phyloP scores from a whole-genome alignment of 2,888 invertebrate species.

The Eremobia ochroleuca region DNA sequence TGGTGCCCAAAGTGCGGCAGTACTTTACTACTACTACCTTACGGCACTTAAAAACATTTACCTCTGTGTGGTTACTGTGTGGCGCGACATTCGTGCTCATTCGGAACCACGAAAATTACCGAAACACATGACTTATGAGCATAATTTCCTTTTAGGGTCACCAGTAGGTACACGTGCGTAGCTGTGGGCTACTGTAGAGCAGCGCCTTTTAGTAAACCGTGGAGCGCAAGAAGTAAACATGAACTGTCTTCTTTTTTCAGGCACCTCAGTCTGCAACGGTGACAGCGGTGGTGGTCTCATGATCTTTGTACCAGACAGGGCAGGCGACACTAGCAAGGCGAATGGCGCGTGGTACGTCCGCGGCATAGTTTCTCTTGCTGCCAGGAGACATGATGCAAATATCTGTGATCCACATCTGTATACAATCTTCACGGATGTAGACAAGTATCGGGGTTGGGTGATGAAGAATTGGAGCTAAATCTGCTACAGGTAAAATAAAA shows the following conservation, averaged over 20 bases:
- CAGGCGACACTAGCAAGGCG: constrained; percentile 54
- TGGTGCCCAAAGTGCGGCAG: neutral
- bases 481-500: neutral
- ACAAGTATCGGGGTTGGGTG: constrained; percentile 77
- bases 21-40: neutral
- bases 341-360: constrained; percentile 75
- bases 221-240: too few species aligned
- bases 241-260: neutral
- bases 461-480: constrained; percentile 45
- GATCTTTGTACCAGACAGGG: constrained; percentile 77
- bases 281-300: constrained; percentile 89
- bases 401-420: constrained; percentile 86
- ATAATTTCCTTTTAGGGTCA: neutral
- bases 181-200: neutral
- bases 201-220: neutral
- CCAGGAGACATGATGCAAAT: constrained; percentile 66
- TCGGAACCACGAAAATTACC: neutral
- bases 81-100: neutral
- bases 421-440: constrained; percentile 86
- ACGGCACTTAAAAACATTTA: too few species aligned
- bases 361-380: constrained; percentile 77
- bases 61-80: neutral
- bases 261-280: constrained; percentile 87
- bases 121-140: neutral
- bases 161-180: neutral